Conservation (phyloP, 1,140 invertebrate species). For the Drosophila nigrodunni region DNA sequence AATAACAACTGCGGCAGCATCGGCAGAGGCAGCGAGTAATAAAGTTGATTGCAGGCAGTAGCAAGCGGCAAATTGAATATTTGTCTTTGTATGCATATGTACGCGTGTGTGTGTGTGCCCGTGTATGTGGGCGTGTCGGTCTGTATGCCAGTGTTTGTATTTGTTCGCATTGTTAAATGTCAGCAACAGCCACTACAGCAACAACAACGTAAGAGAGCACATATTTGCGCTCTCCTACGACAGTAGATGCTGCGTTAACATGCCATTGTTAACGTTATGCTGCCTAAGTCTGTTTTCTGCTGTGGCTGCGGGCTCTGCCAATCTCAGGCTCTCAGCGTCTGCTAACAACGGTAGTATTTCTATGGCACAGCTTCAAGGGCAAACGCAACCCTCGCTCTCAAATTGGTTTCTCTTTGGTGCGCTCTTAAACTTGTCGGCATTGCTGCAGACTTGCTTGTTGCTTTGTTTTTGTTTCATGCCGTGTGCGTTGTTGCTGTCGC, state of each 20-base stretch:
- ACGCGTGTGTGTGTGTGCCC: conserved; percentile 23
- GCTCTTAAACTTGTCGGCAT: conserved; percentile 1
- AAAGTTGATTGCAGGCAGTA: conserved; percentile 73
- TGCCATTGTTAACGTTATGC: conserved; percentile 58
- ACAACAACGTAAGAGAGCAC: conserved; percentile 21
- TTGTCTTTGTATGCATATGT: conserved; percentile 38
- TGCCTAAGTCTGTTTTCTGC: not conserved
- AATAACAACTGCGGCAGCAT: conserved; percentile 46
- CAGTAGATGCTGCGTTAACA: conserved; percentile 7
- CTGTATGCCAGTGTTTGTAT: conserved; percentile 45
- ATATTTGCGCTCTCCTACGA: conserved; percentile 27
- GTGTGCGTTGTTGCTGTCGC: conserved; percentile 33
- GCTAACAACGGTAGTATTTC: conserved; percentile 37
- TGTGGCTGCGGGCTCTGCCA: conserved; percentile 16
- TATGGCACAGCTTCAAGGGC: conserved; percentile 37
- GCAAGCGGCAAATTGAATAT: conserved; percentile 68
- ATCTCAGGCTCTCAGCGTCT: conserved; percentile 27
- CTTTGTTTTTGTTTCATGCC: conserved; percentile 45
- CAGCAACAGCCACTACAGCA: conserved; percentile 24
- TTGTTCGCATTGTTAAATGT: conserved; percentile 79
- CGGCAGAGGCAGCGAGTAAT: conserved; percentile 52
- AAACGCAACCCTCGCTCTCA: conserved; percentile 33
- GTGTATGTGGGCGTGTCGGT: conserved; percentile 14
- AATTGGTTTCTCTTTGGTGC: conserved; percentile 22
- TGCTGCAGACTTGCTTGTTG: conserved; percentile 30